phyloP scores from a whole-genome alignment of 2,797 vertebrate genomes.

The Hylomyscus alleni region DNA sequence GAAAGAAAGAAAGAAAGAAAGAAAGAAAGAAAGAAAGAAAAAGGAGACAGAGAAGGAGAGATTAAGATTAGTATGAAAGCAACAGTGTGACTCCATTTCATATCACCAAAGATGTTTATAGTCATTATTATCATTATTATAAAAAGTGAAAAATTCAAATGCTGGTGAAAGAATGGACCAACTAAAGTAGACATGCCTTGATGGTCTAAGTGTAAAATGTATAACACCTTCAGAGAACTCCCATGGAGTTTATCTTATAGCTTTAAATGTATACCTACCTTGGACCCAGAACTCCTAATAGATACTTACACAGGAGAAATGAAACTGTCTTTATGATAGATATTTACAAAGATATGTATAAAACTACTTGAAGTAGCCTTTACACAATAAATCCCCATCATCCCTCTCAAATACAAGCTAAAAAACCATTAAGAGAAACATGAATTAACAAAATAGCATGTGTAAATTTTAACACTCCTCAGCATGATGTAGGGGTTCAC shows the following conservation, averaged over 20 bases:
- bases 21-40: not conserved
- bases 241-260: not conserved
- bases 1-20: too few relatives aligned
- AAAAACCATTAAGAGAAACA: not conserved
- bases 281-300: not conserved
- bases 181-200: not conserved
- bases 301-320: not conserved
- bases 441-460: not conserved
- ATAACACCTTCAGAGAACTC: not conserved
- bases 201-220: not conserved
- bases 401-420: not conserved
- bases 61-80: not conserved
- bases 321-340: not conserved
- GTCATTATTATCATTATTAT: not conserved
- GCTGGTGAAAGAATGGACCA: not conserved
- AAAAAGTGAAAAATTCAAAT: not conserved
- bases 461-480: not conserved
- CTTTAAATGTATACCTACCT: not conserved
- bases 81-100: not conserved
- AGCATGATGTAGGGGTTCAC: not conserved
- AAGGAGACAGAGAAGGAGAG: not conserved
- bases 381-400: not conserved
- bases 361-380: not conserved
- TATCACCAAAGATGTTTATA: not conserved
- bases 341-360: too few relatives aligned